Evolutionary conservation across 2,797 vertebrate genomes (phyloP), one percentile per base, ranked within the genome.

Genomic region (Falco columbarius): DNA sequence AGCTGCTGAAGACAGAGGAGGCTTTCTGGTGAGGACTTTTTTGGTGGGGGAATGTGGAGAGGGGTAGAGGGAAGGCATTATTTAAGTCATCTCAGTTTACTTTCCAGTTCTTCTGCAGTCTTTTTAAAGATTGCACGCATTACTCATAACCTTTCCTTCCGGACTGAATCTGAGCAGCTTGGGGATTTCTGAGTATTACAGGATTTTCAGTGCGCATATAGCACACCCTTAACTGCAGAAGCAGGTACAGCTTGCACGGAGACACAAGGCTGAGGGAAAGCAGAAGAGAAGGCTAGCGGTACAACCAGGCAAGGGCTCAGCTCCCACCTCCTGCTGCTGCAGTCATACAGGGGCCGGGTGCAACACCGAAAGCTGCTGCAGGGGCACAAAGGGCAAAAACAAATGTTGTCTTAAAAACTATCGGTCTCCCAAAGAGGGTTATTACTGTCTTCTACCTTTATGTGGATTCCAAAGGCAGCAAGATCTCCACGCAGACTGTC

Each of bases 401-500:
- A 38, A 55, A 9, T 0, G 0, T 3, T 9, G 10, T 17, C 62
- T 80, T 49, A 38, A 30, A 34, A 65, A n/a, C 55, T 11, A 17
- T 24, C 0, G 5, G 8, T 4, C 52, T 66, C 73, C 47, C 10
- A 26, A 42, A 27, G 32, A 54, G 5, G 40, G 40, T 42, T 6
- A 30, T 70, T 14, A 27, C 14, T 8, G 38, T 4, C 7, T 12
- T 77, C 86, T 93, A 99, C 99, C 98, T 99, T 99, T 67, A 99
- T 98, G 55, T 98, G 91, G 82, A 99, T 97, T 14, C 99, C 99
- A 3, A 99, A 94, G 1, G 98, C 97, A 5, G 98, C 97, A 26
- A 99, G 98, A 96, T 99, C 98, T 18, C 95, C 96, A 17, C 99
- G 98, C 29, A 99, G 96, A 14, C 72, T 9, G 66, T 99, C 99